Evolutionary conservation across 2,113 vertebrate genomes (phyloP).

Genomic region (Jaculus jaculus): DNA sequence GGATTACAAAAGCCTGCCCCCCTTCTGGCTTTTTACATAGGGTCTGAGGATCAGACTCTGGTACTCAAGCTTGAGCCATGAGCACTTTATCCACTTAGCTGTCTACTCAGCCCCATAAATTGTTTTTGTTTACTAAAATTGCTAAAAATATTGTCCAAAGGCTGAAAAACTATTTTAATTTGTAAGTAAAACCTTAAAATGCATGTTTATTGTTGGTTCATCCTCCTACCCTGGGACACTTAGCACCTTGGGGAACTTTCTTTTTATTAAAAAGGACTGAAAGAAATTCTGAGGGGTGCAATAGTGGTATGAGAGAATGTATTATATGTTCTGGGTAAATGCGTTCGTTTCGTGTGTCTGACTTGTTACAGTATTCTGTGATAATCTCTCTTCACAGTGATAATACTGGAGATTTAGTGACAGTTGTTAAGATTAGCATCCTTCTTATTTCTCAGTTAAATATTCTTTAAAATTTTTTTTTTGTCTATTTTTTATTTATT

Average conservation of each 20-base stretch:
- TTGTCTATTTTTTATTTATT: too few species aligned
- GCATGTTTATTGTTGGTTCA: not conserved
- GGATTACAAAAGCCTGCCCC: too few species aligned
- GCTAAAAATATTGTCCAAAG: not conserved
- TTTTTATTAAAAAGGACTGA: constrained; percentile 35
- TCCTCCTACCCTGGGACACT: not conserved
- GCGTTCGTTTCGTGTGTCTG: not conserved
- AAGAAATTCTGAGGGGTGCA: not conserved
- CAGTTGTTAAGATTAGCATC: not conserved
- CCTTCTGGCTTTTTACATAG: too few species aligned
- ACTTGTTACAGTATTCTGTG: not conserved
- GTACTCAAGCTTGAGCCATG: too few species aligned
- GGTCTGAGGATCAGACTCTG: too few species aligned
- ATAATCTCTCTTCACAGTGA: not conserved
- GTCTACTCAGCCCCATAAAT: not conserved
- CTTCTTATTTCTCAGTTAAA: not conserved
- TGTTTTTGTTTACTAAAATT: constrained; percentile 55
- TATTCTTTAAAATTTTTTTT: too few species aligned
- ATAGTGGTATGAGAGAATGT: not conserved
- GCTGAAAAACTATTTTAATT: constrained; percentile 29
- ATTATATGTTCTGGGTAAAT: not conserved
- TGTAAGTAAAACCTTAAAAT: constrained; percentile 20
- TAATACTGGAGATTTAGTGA: not conserved
- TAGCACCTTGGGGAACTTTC: constrained; percentile 26
- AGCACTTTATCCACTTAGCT: too few species aligned